These are phyloP conservation scores for Yponomeuta malinellus DNA, from an alignment of 2,888 invertebrate species.

Conservation along the genomic window DNA sequence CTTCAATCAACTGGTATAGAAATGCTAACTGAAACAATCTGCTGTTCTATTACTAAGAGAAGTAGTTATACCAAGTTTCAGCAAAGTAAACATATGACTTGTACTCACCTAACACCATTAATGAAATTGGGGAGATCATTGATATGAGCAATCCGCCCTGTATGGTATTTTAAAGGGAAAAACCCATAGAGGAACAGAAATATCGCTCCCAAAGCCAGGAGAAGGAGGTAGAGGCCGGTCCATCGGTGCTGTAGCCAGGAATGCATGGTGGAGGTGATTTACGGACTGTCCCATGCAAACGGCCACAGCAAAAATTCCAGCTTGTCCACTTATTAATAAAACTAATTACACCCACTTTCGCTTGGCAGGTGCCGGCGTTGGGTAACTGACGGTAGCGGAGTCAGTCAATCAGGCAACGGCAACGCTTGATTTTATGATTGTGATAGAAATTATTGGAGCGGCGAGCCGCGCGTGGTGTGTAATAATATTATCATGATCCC, in stretches of 20 bases:
- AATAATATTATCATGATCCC: neutral
- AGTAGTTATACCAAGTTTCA: too few species aligned
- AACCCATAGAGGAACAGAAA: conserved; percentile 77
- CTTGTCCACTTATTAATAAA: neutral
- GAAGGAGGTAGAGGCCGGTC: conserved; percentile 58
- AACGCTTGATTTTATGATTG: neutral
- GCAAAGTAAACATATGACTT: neutral
- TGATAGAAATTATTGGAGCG: neutral
- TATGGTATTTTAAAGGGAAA: conserved; percentile 75
- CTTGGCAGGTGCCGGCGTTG: conserved; percentile 8
- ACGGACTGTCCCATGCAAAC: neutral
- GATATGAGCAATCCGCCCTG: conserved; percentile 61
- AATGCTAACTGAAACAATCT: too few species aligned
- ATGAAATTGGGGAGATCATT: conserved; percentile 73
- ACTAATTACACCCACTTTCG: neutral
- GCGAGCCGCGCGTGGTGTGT: neutral
- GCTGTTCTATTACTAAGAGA: too few species aligned
- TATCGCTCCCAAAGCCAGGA: conserved; percentile 51
- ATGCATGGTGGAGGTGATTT: conserved; percentile 38
- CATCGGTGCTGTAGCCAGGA: conserved; percentile 61
- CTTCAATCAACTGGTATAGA: too few species aligned
- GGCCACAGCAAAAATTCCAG: neutral
- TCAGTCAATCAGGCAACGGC: neutral
- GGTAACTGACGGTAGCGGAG: neutral
- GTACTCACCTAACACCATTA: conserved; percentile 65